Percentiles rank a stretch among this genome's conserved stretches.
These are phyloP conservation scores for Gephyroberyx darwinii DNA, from an alignment of 2,797 vertebrate species.

Conservation along the genomic window DNA sequence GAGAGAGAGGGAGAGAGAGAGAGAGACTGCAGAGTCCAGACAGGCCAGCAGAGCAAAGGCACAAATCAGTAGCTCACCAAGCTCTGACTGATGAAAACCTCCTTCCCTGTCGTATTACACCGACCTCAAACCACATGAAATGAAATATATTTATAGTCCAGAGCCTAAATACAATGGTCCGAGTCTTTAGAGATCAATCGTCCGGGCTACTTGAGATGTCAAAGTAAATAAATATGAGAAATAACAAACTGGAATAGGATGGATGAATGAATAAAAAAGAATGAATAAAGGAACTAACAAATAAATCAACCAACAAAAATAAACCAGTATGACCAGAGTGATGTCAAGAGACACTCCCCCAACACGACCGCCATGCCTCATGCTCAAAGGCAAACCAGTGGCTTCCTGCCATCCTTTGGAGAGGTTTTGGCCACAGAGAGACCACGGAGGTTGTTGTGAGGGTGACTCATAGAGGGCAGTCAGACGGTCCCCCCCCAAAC, in stretches of 20 bases:
- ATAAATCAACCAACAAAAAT: neutral
- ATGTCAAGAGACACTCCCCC: slow-evolving; percentile 51
- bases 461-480: slow-evolving; percentile 54
- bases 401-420: neutral
- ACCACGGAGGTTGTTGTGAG: slow-evolving; percentile 44
- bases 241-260: slow-evolving; percentile 13
- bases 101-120: slow-evolving; percentile 44
- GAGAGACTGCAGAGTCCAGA: slow-evolving; percentile 53
- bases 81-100: slow-evolving; percentile 34
- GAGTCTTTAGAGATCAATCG: slow-evolving; percentile 31
- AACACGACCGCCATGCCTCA: slow-evolving; percentile 29
- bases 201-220: slow-evolving; percentile 25
- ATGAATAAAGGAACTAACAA: slow-evolving; percentile 1
- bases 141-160: slow-evolving; percentile 43
- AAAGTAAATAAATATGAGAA: slow-evolving; percentile 31
- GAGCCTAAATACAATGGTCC: slow-evolving; percentile 24
- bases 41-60: slow-evolving; percentile 16
- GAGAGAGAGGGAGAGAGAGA: neutral
- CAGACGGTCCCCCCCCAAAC: slow-evolving; percentile 43
- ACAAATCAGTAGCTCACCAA: slow-evolving; percentile 29
- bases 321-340: slow-evolving; percentile 44
- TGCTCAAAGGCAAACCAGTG: neutral
- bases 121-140: slow-evolving; percentile 61
- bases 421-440: slow-evolving; percentile 29
- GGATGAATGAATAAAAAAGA: neutral